These are phyloP conservation scores for Phoenicopterus ruber DNA, from an alignment of 2,113 vertebrate species.

Conservation along the genomic window DNA sequence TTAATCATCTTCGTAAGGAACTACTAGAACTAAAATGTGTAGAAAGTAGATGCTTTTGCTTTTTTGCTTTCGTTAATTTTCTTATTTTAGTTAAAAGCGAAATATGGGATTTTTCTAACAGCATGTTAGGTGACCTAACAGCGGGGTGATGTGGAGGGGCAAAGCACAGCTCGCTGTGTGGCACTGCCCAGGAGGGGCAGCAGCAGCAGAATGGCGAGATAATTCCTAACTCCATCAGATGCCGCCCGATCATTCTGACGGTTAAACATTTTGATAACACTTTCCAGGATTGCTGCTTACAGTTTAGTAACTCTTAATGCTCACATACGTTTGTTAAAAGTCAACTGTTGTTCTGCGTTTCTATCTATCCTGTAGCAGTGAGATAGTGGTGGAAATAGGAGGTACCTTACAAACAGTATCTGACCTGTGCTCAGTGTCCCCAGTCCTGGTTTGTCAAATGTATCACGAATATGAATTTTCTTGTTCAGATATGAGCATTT, in stretches of 20 bases:
- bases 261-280: neutral
- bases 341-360: neutral
- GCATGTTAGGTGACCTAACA: neutral
- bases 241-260: constrained; percentile 6
- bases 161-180: neutral
- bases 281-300: neutral
- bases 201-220: neutral
- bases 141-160: neutral
- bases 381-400: neutral
- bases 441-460: neutral
- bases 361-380: neutral
- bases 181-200: neutral
- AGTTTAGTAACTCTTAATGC: neutral
- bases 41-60: neutral
- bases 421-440: neutral
- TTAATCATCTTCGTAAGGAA: neutral
- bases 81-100: neutral
- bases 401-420: neutral
- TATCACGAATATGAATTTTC: neutral
- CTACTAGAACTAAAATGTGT: neutral
- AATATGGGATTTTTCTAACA: neutral
- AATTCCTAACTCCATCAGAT: constrained; percentile 15
- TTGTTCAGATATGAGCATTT: neutral
- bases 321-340: neutral
- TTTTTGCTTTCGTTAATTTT: neutral